These are phyloP conservation scores for Eublepharis macularius DNA, from an alignment of 2,113 vertebrate genomes.

Conservation along the genomic window DNA sequence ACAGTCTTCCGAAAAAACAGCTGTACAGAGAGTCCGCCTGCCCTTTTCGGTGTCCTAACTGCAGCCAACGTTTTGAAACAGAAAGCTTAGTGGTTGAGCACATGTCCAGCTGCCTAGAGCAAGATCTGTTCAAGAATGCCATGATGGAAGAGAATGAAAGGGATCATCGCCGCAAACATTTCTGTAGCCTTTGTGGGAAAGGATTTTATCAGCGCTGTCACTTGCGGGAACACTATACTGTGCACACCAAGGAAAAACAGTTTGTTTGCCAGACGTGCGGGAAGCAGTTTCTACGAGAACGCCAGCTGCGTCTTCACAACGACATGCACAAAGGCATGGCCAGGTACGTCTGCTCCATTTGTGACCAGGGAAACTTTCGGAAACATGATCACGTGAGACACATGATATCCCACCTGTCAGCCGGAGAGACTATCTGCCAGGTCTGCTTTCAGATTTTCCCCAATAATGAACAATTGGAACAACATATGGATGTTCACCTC, in stretches of 20 bases:
- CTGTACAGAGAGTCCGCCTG: slow-evolving; percentile 82
- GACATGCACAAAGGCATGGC: slow-evolving; percentile 99
- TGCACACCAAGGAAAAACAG: slow-evolving; percentile 99
- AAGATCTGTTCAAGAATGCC: slow-evolving; percentile 86
- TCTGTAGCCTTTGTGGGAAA: slow-evolving; percentile 96
- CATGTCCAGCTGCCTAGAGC: slow-evolving; percentile 88
- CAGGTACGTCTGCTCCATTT: slow-evolving; percentile 96
- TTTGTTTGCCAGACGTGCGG: slow-evolving; percentile 98
- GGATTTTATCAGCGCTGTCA: slow-evolving; percentile 99
- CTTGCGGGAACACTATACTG: slow-evolving; percentile 97
- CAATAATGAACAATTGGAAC: slow-evolving; percentile 91
- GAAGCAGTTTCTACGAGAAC: slow-evolving; percentile 96
- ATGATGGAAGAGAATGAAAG: slow-evolving; percentile 85
- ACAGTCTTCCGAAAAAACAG: slow-evolving; percentile 77
- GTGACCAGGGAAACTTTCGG: slow-evolving; percentile 98
- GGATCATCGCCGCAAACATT: slow-evolving; percentile 94
- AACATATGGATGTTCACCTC: slow-evolving; percentile 98
- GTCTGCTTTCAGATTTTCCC: slow-evolving; percentile 99
- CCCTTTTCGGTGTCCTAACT: slow-evolving; percentile 90
- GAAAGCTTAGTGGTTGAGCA: slow-evolving; percentile 92
- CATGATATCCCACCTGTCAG: slow-evolving; percentile 98
- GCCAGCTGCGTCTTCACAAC: slow-evolving; percentile 95
- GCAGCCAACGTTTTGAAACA: slow-evolving; percentile 88
- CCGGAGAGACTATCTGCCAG: slow-evolving; percentile 97
- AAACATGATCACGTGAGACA: slow-evolving; percentile 98